phyloP scores from a whole-genome alignment of 2,888 invertebrate species.

The Sarcophaga rosellei region DNA sequence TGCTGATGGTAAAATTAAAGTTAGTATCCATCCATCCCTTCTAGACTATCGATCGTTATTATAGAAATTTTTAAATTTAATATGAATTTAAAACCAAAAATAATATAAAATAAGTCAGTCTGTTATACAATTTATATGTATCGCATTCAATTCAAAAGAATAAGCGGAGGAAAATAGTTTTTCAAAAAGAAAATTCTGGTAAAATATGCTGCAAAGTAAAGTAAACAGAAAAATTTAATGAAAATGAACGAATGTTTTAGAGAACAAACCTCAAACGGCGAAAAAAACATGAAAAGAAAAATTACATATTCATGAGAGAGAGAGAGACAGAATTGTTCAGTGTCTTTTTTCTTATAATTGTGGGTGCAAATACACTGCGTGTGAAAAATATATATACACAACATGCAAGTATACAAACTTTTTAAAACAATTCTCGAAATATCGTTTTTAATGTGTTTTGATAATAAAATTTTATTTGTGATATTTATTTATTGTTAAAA shows the following conservation, averaged over 20 bases:
- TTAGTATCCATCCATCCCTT: constrained; percentile 67
- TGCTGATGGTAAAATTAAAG: constrained; percentile 81
- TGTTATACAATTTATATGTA: constrained; percentile 2
- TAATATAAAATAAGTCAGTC: neutral
- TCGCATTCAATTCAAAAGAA: neutral
- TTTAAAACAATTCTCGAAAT: too few species aligned
- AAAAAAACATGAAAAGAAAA: neutral
- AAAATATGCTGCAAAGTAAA: constrained; percentile 31
- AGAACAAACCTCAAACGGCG: too few species aligned
- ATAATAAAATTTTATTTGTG: too few species aligned
- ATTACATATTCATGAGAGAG: constrained; percentile 20
- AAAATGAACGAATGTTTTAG: neutral
- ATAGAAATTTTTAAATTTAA: neutral
- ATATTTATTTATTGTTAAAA: too few species aligned
- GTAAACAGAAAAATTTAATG: too few species aligned
- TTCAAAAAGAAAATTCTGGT: constrained; percentile 43
- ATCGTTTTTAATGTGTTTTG: too few species aligned
- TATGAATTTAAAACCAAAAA: neutral
- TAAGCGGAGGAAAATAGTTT: neutral
- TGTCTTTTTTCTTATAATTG: constrained; percentile 1
- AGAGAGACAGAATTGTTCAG: neutral
- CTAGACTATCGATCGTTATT: neutral
- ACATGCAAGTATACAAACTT: too few species aligned
- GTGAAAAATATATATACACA: constrained; percentile 1
- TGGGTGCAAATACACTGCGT: constrained; percentile 10